Evolutionary conservation across 2,113 vertebrate genomes (phyloP).

Genomic region (Mobula hypostoma): DNA sequence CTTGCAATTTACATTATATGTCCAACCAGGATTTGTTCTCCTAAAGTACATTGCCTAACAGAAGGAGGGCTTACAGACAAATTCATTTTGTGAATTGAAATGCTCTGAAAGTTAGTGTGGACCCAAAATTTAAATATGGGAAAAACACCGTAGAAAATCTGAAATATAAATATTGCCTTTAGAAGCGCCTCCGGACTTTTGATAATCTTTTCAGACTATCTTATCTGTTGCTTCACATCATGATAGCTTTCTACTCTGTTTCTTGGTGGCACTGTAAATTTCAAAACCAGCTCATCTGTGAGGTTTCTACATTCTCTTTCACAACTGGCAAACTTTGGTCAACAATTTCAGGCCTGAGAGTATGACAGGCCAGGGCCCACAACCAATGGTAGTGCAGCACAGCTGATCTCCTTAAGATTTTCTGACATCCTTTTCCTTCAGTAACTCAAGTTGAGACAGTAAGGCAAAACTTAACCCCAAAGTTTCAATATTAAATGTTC

Average conservation of each 20-base stretch:
- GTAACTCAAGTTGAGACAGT: not conserved
- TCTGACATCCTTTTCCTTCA: not conserved
- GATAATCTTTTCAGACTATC: not conserved
- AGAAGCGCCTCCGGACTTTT: too few species aligned
- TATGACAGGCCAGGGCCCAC: conserved; percentile 30
- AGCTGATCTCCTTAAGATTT: not conserved
- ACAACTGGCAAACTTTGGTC: conserved; percentile 28
- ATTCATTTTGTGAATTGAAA: too few species aligned
- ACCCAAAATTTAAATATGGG: too few species aligned
- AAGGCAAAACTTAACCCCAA: not conserved
- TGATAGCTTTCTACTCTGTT: too few species aligned
- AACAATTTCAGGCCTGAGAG: not conserved
- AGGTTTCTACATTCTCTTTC: not conserved
- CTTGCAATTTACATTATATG: too few species aligned
- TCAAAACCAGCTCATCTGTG: not conserved
- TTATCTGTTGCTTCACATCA: not conserved
- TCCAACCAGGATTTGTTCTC: too few species aligned
- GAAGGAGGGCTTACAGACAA: too few species aligned
- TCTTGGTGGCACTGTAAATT: not conserved
- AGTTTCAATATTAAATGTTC: not conserved
- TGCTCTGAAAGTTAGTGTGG: too few species aligned
- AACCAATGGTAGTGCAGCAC: not conserved
- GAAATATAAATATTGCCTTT: not conserved
- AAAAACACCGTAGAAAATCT: not conserved
- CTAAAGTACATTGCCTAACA: too few species aligned